Base-by-base conservation (phyloP, 2,797 vertebrate genomes). In the Synaphobranchus kaupii region DNA sequence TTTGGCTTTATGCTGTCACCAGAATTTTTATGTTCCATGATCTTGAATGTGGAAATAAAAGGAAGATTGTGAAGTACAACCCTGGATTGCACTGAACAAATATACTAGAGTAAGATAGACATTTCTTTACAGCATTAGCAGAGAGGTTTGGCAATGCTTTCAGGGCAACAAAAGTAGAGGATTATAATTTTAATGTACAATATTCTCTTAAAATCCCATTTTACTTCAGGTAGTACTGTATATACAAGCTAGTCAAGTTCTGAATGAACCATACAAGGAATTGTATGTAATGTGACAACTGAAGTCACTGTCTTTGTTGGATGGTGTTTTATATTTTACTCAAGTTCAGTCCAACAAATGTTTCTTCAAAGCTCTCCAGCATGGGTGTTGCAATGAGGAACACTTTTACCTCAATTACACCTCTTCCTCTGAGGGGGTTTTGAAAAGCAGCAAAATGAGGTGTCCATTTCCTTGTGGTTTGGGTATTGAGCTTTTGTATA, bases 91-190 rank as follows among this genome's bases (percentile, higher is more conserved):
- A 71, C 71, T 71, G n/a, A 47, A 50, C 34, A 48, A 22, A 56
- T 48, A 71, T 76, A 56, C 68, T 56, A 73, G 28, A 73, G n/a
- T 78, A 63, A 50, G 13, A 84, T 17, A 52, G 39, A 76, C 15
- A 87, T 39, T 78, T 68, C 54, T 48, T 48, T 54, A 84, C 22
- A 73, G 86, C 68, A 52, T 60, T 84, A 48, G 15, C 4, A 52
- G 34, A 81, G 83, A 80, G 73, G 76, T 94, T 95, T 94, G 93
- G 92, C 93, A 93, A 93, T 88, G 89, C 84, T 89, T 91, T 83
- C 83, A 87, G 89, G 86, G 90, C 90, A 90, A 90, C 89, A 87
- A 88, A 89, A 90, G 84, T 88, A 85, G 85, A 86, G 44, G 12
- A 20, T 80, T 71, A 56, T 47, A 90, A 86, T 89, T 87, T 87